These are phyloP conservation scores for Nudaria mundana DNA, from an alignment of 2,888 invertebrate genomes.

Conservation along the genomic window DNA sequence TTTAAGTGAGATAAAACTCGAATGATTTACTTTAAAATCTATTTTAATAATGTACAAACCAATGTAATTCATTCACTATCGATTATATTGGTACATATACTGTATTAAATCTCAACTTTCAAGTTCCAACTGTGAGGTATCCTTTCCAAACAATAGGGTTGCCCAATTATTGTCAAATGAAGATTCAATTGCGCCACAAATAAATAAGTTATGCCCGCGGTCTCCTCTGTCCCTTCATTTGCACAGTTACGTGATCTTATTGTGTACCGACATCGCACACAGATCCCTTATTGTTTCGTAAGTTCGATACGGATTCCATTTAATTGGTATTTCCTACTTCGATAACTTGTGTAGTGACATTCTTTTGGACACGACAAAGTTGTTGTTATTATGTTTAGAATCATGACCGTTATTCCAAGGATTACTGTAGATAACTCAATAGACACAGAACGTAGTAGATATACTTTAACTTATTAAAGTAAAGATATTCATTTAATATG, in stretches of 20 bases:
- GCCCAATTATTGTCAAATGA: slow-evolving; percentile 75
- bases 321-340: slow-evolving; percentile 45
- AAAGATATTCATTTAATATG: too few relatives aligned
- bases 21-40: too few relatives aligned
- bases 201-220: slow-evolving; percentile 47
- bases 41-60: too few relatives aligned
- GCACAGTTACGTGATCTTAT: slow-evolving; percentile 48
- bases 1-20: too few relatives aligned
- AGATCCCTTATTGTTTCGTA: slow-evolving; percentile 55
- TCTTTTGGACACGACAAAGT: slow-evolving; percentile 1
- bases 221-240: slow-evolving; percentile 58
- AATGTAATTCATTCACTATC: too few relatives aligned
- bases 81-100: too few relatives aligned
- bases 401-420: too few relatives aligned
- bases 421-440: too few relatives aligned
- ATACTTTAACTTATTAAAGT: too few relatives aligned
- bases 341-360: slow-evolving; percentile 29
- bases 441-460: too few relatives aligned
- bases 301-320: slow-evolving; percentile 43
- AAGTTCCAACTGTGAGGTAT: slow-evolving; percentile 34
- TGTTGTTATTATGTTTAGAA: too few relatives aligned
- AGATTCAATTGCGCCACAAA: slow-evolving; percentile 74
- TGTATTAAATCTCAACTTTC: slow-evolving; percentile 49
- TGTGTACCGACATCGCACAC: slow-evolving; percentile 40
- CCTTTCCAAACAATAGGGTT: slow-evolving; percentile 52